Evolutionary conservation across 1,140 invertebrate species (phyloP).

Genomic region (Oppia nitens): DNA sequence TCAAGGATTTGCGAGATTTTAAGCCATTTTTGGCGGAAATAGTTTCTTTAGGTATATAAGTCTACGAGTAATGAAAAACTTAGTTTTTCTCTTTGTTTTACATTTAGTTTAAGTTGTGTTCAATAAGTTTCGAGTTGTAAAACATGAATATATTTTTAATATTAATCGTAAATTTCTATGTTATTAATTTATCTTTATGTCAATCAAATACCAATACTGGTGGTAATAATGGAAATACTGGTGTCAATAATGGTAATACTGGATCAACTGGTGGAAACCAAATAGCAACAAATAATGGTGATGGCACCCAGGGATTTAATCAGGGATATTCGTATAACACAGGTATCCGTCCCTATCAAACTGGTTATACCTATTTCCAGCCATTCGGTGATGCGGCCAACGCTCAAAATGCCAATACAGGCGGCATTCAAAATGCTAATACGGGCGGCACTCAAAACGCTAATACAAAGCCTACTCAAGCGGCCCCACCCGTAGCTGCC

Average conservation of each 20-base stretch:
- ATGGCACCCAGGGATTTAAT: constrained; percentile 1
- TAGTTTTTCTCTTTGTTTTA: no score
- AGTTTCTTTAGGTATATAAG: no score
- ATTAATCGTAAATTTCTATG: neutral
- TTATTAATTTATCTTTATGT: neutral
- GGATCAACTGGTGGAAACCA: neutral
- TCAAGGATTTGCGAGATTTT: no score
- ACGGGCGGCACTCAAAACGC: neutral
- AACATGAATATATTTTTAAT: neutral
- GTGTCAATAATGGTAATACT: neutral
- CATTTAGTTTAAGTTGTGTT: no score
- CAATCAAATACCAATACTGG: neutral
- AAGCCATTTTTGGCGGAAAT: no score
- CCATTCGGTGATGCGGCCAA: constrained; percentile 10
- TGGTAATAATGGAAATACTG: neutral
- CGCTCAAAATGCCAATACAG: neutral
- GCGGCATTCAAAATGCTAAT: neutral
- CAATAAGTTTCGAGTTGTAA: no score
- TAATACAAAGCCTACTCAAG: no score
- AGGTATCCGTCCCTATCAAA: constrained; percentile 6
- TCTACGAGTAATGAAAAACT: no score
- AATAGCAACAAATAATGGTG: neutral
- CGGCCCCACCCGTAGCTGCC: neutral
- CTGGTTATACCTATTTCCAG: constrained; percentile 12
- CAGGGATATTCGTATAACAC: constrained; percentile 12